phyloP scores from a whole-genome alignment of 2,888 invertebrate species.

The Heliothis peltigera region DNA sequence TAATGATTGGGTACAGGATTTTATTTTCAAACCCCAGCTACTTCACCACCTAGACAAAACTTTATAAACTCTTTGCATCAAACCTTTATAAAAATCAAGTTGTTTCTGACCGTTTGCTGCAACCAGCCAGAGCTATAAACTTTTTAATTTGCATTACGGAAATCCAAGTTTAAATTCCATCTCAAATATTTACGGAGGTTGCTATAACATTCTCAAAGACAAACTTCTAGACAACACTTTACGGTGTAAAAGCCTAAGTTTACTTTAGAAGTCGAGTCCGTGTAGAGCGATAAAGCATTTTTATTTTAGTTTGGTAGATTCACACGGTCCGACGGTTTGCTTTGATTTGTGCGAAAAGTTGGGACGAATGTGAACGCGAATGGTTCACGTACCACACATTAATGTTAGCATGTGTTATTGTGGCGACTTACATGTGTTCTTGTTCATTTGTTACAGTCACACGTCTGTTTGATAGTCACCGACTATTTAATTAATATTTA shows the following conservation, averaged over 20 bases:
- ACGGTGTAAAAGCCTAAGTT: slow-evolving; percentile 57
- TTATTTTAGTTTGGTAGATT: slow-evolving; percentile 67
- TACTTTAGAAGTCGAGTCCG: slow-evolving; percentile 45
- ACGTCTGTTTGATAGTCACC: slow-evolving; percentile 55
- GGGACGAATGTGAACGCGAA: slow-evolving; percentile 55
- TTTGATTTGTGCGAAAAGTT: slow-evolving; percentile 78
- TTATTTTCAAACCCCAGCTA: too few species aligned
- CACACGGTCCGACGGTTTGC: slow-evolving; percentile 52
- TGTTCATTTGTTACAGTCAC: slow-evolving; percentile 54
- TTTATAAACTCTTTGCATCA: slow-evolving; percentile 10
- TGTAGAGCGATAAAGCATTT: slow-evolving; percentile 70
- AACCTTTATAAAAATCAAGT: slow-evolving; percentile 23
- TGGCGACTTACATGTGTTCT: slow-evolving; percentile 56
- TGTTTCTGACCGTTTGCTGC: not conserved
- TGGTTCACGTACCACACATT: slow-evolving; percentile 52
- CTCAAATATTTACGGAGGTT: slow-evolving; percentile 49
- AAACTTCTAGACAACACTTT: slow-evolving; percentile 60
- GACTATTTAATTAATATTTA: slow-evolving; percentile 57
- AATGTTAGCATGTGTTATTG: slow-evolving; percentile 60
- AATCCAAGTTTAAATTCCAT: slow-evolving; percentile 54
- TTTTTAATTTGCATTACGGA: slow-evolving; percentile 53
- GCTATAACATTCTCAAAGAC: slow-evolving; percentile 54
- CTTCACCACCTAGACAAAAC: not conserved
- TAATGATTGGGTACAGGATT: too few species aligned
- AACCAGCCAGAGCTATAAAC: slow-evolving; percentile 21